Conservation (phyloP, 2,888 invertebrate species). For the Brenthis ino region DNA sequence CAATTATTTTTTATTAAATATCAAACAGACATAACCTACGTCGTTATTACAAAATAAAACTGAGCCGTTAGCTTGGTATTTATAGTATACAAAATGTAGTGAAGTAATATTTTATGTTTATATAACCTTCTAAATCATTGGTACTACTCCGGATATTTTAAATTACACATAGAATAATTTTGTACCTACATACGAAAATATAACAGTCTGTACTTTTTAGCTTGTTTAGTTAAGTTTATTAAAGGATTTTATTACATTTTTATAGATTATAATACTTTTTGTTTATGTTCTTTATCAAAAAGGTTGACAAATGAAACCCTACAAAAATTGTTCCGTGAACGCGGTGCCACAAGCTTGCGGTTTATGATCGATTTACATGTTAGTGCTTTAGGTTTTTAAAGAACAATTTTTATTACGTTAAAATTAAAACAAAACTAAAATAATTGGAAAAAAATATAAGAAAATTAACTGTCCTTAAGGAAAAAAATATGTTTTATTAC, state of each 20-base stretch:
- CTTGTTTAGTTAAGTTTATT: neutral
- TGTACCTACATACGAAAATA: too few species aligned
- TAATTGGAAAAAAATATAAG: neutral
- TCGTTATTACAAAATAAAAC: too few species aligned
- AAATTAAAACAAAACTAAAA: neutral
- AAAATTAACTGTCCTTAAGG: neutral
- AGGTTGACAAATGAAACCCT: constrained; percentile 27
- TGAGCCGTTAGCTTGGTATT: too few species aligned
- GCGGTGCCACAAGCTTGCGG: constrained; percentile 27
- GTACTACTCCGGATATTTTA: too few species aligned
- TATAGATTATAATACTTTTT: neutral
- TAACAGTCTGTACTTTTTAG: constrained; percentile 11
- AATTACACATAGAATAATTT: too few species aligned
- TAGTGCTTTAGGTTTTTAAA: neutral
- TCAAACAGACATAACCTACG: too few species aligned
- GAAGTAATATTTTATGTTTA: too few species aligned
- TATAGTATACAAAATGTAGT: too few species aligned
- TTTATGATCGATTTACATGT: constrained; percentile 17
- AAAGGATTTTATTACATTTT: neutral
- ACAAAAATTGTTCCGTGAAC: constrained; percentile 22
- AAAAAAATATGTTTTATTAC: constrained; percentile 45
- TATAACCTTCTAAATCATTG: too few species aligned
- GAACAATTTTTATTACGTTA: neutral
- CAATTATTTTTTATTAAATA: too few species aligned
- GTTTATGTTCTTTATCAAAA: neutral